A percentile compares a stretch with the other conserved stretches of the same genome.
Conservation (phyloP, 1,140 invertebrate genomes). For the Muscidifurax raptorellus region DNA sequence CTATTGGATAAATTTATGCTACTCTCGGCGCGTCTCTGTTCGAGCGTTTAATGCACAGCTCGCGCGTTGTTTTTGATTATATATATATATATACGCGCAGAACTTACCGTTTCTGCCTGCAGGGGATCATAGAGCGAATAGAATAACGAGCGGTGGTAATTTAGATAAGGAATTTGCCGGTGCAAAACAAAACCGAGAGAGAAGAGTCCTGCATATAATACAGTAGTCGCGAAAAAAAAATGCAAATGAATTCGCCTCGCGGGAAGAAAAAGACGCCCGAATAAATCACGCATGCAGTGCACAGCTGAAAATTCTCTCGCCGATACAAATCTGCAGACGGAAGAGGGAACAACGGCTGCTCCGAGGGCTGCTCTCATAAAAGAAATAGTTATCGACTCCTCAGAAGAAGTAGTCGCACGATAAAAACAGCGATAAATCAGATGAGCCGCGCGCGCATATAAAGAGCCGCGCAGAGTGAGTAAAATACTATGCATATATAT, state of each 20-base stretch:
- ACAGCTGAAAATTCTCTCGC: background rate
- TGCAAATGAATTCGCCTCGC: background rate
- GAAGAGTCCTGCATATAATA: background rate
- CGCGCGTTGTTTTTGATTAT: background rate
- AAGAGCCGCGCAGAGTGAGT: background rate
- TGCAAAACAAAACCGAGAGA: background rate
- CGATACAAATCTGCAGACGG: background rate
- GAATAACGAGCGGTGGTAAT: background rate
- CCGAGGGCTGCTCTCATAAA: slow-evolving; percentile 9
- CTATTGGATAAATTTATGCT: no score
- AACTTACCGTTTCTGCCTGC: background rate
- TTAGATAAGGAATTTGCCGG: background rate
- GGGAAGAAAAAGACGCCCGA: background rate
- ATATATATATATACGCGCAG: no score
- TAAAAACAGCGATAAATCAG: slow-evolving; percentile 36
- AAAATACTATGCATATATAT: background rate
- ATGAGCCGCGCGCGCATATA: background rate
- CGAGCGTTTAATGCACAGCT: no score
- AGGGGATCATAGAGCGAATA: background rate
- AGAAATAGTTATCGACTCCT: slow-evolving; percentile 40
- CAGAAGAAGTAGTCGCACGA: slow-evolving; percentile 1
- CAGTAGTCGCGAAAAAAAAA: background rate
- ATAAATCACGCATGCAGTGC: background rate
- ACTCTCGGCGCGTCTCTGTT: no score
- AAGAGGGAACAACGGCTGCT: background rate